These are phyloP conservation scores for Lepus townsendii DNA, from an alignment of 2,797 vertebrate species.

Conservation along the genomic window DNA sequence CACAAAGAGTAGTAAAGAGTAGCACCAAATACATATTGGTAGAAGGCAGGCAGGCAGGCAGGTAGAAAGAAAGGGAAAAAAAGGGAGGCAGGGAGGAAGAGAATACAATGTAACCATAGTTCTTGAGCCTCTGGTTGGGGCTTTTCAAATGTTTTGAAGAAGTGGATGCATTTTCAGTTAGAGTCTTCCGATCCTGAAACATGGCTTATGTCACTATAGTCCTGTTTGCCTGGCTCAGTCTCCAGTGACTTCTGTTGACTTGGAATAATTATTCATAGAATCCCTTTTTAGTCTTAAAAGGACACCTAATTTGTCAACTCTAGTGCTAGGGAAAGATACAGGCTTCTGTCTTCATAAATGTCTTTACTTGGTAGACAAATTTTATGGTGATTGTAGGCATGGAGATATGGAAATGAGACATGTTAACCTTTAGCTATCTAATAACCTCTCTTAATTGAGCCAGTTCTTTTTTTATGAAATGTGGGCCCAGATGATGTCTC, in stretches of 20 bases:
- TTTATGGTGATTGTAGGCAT: background rate
- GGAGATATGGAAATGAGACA: background rate
- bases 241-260: background rate
- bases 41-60: background rate
- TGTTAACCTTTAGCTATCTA: background rate
- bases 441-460: background rate
- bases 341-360: background rate
- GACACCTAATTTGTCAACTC: too few relatives aligned
- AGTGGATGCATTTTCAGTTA: background rate
- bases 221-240: background rate
- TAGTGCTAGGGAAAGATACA: too few relatives aligned
- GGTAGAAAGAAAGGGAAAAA: background rate
- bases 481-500: background rate
- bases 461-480: slow-evolving; percentile 27
- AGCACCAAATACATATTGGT: background rate
- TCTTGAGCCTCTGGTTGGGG: background rate
- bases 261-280: background rate
- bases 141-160: background rate
- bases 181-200: background rate
- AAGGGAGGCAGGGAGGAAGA: background rate
- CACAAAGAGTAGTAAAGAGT: background rate
- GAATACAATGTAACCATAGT: background rate
- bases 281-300: background rate
- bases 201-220: background rate
- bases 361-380: background rate